These are phyloP conservation scores for Leptodactylus fuscus DNA, from an alignment of 2,113 vertebrate species.

Conservation along the genomic window DNA sequence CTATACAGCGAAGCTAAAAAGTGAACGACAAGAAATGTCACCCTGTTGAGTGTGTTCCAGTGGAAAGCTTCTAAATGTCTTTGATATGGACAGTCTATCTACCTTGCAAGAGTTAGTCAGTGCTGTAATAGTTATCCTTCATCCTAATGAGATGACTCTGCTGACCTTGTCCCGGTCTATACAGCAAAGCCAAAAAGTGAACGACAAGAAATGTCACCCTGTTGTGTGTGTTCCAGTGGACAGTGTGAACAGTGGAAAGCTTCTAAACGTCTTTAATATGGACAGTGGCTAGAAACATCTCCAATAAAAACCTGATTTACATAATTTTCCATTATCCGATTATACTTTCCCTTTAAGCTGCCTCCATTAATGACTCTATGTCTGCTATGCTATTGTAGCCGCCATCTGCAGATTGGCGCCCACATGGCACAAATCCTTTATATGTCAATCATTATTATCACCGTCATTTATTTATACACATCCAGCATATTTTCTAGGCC, in stretches of 20 bases:
- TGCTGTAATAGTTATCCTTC: no score
- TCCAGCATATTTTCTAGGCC: not conserved
- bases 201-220: not conserved
- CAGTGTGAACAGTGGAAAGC: no score
- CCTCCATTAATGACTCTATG: not conserved
- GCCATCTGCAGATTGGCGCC: not conserved
- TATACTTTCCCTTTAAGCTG: not conserved
- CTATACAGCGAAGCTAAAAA: not conserved
- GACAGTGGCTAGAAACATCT: no score
- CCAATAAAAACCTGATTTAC: not conserved
- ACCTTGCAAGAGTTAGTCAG: no score
- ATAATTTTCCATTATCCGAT: not conserved
- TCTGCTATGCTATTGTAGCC: not conserved
- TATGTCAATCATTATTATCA: conserved; percentile 16
- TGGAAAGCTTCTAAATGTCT: not conserved
- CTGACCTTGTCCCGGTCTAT: not conserved
- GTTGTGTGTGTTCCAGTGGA: not conserved
- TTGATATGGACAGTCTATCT: not conserved
- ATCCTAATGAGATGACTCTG: not conserved
- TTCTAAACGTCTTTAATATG: not conserved
- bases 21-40: not conserved
- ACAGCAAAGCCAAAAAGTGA: not conserved
- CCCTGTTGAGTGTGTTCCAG: not conserved
- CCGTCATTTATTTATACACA: conserved; percentile 12
- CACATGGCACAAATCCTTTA: not conserved